Conservation (phyloP, 2,113 vertebrate species). For the Rhinogobius similis region DNA sequence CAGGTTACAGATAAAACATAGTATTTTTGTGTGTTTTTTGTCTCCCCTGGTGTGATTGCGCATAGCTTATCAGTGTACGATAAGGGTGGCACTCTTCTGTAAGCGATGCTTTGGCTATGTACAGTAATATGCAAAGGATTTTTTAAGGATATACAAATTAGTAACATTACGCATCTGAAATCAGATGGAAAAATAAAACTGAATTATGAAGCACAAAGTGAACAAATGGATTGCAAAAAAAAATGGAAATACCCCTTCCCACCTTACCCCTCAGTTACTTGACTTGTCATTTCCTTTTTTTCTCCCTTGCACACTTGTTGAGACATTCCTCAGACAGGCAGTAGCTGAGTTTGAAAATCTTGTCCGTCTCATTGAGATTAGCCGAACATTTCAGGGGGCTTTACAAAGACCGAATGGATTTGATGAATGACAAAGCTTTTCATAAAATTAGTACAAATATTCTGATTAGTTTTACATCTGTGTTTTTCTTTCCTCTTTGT, state of each 20-base stretch:
- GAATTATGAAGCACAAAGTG: not conserved
- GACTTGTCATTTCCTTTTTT: slow-evolving; percentile 67
- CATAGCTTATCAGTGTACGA: slow-evolving; percentile 48
- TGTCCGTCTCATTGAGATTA: slow-evolving; percentile 41
- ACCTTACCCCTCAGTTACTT: slow-evolving; percentile 34
- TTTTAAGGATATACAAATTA: not conserved
- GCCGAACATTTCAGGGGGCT: slow-evolving; percentile 27
- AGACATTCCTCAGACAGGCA: slow-evolving; percentile 69
- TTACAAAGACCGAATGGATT: slow-evolving; percentile 33
- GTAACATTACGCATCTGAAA: not conserved
- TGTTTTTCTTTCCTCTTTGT: slow-evolving; percentile 22
- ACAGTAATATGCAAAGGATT: too few species aligned
- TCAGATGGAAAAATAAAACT: not conserved
- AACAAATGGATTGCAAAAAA: not conserved
- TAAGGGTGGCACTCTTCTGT: slow-evolving; percentile 12
- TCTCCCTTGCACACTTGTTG: slow-evolving; percentile 58
- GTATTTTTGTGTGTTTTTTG: slow-evolving; percentile 46
- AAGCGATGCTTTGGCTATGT: not conserved
- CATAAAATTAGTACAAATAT: slow-evolving; percentile 1
- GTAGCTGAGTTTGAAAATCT: slow-evolving; percentile 55
- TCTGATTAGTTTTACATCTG: slow-evolving; percentile 37
- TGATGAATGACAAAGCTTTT: slow-evolving; percentile 19
- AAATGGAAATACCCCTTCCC: slow-evolving; percentile 15
- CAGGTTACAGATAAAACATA: slow-evolving; percentile 56
- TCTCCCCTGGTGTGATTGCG: slow-evolving; percentile 35